These are phyloP conservation scores for Stegodyphus dumicola DNA, from an alignment of 1,140 invertebrate genomes.

Conservation along the genomic window DNA sequence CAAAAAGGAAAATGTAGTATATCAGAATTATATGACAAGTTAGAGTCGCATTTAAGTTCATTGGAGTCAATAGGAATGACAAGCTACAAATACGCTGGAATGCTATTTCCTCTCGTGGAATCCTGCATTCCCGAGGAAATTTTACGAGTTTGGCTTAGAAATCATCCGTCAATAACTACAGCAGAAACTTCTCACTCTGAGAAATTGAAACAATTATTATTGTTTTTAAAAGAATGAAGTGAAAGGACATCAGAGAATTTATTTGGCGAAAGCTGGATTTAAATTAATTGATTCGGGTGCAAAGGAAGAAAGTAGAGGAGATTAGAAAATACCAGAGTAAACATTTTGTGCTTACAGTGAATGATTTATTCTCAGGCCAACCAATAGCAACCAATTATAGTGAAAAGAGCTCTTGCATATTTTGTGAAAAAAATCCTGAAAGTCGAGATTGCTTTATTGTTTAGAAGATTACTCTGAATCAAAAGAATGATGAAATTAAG, in stretches of 20 bases:
- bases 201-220: constrained; percentile 60
- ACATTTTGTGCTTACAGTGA: constrained; percentile 26
- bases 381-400: neutral
- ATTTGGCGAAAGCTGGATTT: constrained; percentile 54
- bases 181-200: neutral
- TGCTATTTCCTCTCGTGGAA: constrained; percentile 65
- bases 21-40: constrained; percentile 60
- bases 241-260: constrained; percentile 63
- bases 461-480: neutral
- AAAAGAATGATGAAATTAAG: neutral
- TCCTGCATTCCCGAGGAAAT: constrained; percentile 66
- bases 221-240: constrained; percentile 64
- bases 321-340: neutral
- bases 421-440: constrained; percentile 23
- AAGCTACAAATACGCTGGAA: constrained; percentile 64
- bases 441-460: constrained; percentile 13
- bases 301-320: neutral
- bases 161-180: neutral
- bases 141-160: constrained; percentile 64
- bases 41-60: constrained; percentile 64
- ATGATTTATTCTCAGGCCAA: neutral
- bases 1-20: neutral
- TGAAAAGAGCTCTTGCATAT: neutral
- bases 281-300: neutral
- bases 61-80: constrained; percentile 65